These are phyloP conservation scores for Pheosia gnoma DNA, from an alignment of 2,888 invertebrate species.

Conservation along the genomic window DNA sequence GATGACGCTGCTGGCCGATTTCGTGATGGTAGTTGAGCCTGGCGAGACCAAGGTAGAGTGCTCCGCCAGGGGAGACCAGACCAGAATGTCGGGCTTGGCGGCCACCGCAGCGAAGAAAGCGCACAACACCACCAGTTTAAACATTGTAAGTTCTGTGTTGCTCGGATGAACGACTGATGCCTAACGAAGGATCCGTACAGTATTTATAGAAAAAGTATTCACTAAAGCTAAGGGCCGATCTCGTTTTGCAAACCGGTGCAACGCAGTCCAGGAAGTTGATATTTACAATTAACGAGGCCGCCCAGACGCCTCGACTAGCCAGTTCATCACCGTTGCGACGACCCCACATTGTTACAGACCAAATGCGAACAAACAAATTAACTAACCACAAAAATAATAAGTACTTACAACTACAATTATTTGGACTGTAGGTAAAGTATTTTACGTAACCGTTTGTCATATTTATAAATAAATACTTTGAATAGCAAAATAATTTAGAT, in stretches of 20 bases:
- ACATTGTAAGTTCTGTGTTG: conserved; percentile 78
- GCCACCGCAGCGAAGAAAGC: conserved; percentile 83
- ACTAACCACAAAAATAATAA: background rate
- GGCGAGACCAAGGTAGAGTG: conserved; percentile 45
- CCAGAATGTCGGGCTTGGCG: conserved; percentile 61
- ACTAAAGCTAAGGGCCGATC: conserved; percentile 67
- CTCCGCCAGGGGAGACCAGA: conserved; percentile 35
- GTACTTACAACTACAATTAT: too few species aligned
- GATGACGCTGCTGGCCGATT: conserved; percentile 72
- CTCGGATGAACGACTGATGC: conserved; percentile 70
- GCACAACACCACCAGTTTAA: conserved; percentile 84
- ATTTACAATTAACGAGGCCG: conserved; percentile 70
- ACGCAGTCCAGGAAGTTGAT: conserved; percentile 71
- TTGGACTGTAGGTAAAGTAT: too few species aligned
- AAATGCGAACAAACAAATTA: conserved; percentile 30
- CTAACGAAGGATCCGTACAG: conserved; percentile 38
- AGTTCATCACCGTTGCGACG: conserved; percentile 56
- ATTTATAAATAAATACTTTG: too few species aligned
- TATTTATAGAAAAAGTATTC: conserved; percentile 71
- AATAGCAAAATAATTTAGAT: too few species aligned
- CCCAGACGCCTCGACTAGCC: conserved; percentile 49
- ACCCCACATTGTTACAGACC: conserved; percentile 34
- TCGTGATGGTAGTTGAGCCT: conserved; percentile 61
- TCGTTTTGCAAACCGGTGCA: conserved; percentile 73
- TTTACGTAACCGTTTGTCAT: too few species aligned